Evolutionary conservation across 2,113 vertebrate species (phyloP), one percentile per base, ranked within the genome.

Genomic region (Archocentrus centrarchus): DNA sequence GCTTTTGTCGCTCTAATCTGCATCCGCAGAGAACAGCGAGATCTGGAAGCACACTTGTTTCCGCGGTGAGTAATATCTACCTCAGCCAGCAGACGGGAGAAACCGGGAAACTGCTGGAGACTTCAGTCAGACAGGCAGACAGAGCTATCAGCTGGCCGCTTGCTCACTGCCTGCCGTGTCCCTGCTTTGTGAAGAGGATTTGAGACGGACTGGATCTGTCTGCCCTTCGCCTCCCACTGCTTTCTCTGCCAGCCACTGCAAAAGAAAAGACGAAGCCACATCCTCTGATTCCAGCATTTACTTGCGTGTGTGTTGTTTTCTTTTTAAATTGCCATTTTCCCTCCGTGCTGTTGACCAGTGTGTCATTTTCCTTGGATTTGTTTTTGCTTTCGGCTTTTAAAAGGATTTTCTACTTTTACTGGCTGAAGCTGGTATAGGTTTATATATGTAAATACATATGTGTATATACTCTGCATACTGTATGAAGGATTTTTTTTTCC

Each of bases 141-240:
- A 18, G 92, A 93, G 87, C 88, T 79, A 85, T 94, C 89, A 90
- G 89, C 92, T 89, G 86, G 85, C 82, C 80, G 62, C 88, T 87
- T 17, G 86, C 91, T 91, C 88, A 87, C 90, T 86, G 92, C 86
- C 90, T 82, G 86, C 81, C 20, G 37, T 91, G 81, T 93, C 89
- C 89, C 91, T 94, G 93, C 95, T 93, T 92, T 88, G 89, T 90
- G 93, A 94, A 91, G 95, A 96, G 92, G 85, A 88, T 93, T 85
- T 94, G 93, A 97, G 97, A 96, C 97, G 94, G 97, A 97, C 97
- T 93, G 98, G 97, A 95, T 99, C 98, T 96, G 97, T 97, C 97
- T 91, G 81, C 86, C 80, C 89, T 88, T 78, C 35, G 41, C 87
- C 85, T 88, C 89, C 81, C 73, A 75, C 73, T 68, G 77, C 80